phyloP scores from a whole-genome alignment of 92 coral and sea anemone species.

The Zoanthus gigantus region DNA sequence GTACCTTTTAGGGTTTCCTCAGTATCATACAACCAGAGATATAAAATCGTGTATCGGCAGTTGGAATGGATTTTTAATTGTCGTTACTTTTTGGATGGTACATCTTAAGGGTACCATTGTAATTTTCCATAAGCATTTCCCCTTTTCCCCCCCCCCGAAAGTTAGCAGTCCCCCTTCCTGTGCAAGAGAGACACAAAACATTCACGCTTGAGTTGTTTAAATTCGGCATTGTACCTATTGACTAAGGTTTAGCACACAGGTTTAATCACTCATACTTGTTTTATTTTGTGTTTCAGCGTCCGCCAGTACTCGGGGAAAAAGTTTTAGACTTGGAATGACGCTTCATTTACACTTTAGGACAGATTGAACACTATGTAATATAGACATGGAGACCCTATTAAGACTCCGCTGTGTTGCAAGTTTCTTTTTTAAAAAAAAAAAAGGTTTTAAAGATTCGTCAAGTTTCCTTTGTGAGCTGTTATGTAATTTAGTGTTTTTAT shows the following conservation, averaged over 20 bases:
- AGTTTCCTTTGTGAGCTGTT: not conserved
- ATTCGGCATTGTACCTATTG: no score
- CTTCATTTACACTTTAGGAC: not conserved
- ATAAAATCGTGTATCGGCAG: no score
- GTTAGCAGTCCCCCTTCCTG: no score
- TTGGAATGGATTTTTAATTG: no score
- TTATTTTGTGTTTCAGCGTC: conserved; percentile 71
- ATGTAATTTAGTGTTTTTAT: not conserved
- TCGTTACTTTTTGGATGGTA: no score
- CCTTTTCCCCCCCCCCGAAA: no score
- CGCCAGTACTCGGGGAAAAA: conserved; percentile 97
- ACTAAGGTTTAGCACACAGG: not conserved
- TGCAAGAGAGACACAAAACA: no score
- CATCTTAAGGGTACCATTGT: no score
- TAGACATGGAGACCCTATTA: conserved; percentile 3
- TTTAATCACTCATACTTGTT: not conserved
- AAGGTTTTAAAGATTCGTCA: not conserved
- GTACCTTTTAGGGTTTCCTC: no score
- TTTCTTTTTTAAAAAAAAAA: not conserved
- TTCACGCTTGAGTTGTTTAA: no score
- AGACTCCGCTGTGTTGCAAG: not conserved
- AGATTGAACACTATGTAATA: conserved; percentile 4
- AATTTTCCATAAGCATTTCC: no score
- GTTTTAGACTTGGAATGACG: conserved; percentile 55
- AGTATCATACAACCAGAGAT: no score